phyloP scores from a whole-genome alignment of 1,140 invertebrate genomes.

The Nomia melanderi region DNA sequence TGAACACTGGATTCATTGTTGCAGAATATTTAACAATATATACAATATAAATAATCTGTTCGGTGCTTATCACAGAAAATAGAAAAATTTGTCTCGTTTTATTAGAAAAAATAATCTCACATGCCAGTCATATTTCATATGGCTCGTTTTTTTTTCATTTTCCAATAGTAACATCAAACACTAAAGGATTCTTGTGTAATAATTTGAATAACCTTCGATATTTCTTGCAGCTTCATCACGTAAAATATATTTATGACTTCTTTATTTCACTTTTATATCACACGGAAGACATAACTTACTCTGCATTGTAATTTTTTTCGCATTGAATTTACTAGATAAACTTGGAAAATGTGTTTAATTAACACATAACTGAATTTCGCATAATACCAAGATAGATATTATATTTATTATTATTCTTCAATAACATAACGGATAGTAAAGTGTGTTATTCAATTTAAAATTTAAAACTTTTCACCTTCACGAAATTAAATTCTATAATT shows the following conservation, averaged over 20 bases:
- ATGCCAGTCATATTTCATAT: neutral
- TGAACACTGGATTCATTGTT: conserved; percentile 71
- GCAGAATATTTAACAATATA: neutral
- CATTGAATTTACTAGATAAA: neutral
- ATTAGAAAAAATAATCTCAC: neutral
- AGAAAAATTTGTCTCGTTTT: neutral
- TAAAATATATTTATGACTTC: neutral
- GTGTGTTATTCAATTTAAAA: neutral
- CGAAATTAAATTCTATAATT: neutral
- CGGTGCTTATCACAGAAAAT: neutral
- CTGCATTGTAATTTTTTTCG: neutral
- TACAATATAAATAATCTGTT: neutral
- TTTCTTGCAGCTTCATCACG: neutral
- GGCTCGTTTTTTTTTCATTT: neutral
- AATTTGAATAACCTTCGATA: conserved; percentile 7
- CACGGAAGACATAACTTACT: neutral
- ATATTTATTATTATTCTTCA: neutral
- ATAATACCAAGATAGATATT: neutral
- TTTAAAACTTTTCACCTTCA: neutral
- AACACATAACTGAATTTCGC: neutral
- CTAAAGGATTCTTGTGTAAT: neutral
- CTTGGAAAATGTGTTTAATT: neutral
- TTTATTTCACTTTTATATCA: neutral
- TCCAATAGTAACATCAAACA: no score
- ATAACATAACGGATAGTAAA: neutral